Conservation (phyloP, 2,113 vertebrate genomes). For the human (Homo sapiens) region GRCh38 chr15:58983501-58984000, state of each 20-base stretch:
- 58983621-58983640: not conserved
- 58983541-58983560: not conserved
- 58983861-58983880: constrained; percentile 8
- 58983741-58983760: not conserved
- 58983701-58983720: constrained; percentile 17
- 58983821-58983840: not conserved
- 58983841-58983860: not conserved
- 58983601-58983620: not conserved
- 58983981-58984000: not conserved
- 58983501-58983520: not conserved
- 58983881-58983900: constrained; percentile 3
- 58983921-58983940: not conserved
- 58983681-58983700: not conserved
- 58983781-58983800: not conserved
- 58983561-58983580: not conserved
- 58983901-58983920: not conserved
- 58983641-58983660: not conserved
- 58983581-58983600: not conserved
- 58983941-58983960: not conserved
- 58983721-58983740: not conserved
- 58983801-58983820: constrained; percentile 15
- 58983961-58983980: constrained; percentile 13
- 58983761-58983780: constrained; percentile 27
- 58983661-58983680: not conserved
- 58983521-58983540: not conserved